Evolutionary conservation across 2,888 invertebrate genomes (phyloP).

Genomic region (Bellardia bayeri): DNA sequence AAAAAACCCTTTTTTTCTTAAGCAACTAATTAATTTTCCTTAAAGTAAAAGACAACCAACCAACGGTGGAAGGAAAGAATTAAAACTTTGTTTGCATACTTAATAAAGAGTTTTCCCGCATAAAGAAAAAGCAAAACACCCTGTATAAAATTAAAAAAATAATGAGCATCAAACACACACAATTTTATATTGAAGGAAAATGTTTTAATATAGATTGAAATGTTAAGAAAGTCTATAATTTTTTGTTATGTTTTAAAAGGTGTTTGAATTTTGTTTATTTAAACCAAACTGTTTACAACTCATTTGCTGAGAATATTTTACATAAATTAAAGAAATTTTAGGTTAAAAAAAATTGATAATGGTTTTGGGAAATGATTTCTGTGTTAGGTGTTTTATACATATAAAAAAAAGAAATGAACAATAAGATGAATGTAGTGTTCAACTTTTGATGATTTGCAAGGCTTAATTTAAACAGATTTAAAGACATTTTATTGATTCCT

Average conservation of each 20-base stretch:
- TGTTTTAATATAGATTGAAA: conserved; percentile 21
- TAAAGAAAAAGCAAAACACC: conserved; percentile 18
- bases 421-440: conserved; percentile 1
- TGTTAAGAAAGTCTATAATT: not conserved
- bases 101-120: conserved; percentile 50
- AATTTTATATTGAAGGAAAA: conserved; percentile 20
- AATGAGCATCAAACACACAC: conserved; percentile 22
- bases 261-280: not conserved
- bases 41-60: conserved; percentile 10
- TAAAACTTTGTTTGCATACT: conserved; percentile 61
- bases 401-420: not conserved
- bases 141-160: conserved; percentile 24
- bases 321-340: conserved; percentile 2
- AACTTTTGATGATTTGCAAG: conserved; percentile 2
- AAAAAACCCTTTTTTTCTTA: conserved; percentile 44
- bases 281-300: conserved; percentile 40
- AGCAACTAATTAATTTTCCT: conserved; percentile 67
- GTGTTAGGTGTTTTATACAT: not conserved
- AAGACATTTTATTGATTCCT: not conserved
- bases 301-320: conserved; percentile 39
- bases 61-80: conserved; percentile 1
- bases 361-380: not conserved
- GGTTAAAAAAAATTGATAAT: not conserved
- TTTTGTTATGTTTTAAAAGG: not conserved
- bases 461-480: not conserved